These are phyloP conservation scores for Pogonophryne albipinna DNA, from an alignment of 2,797 vertebrate species.

Conservation along the genomic window DNA sequence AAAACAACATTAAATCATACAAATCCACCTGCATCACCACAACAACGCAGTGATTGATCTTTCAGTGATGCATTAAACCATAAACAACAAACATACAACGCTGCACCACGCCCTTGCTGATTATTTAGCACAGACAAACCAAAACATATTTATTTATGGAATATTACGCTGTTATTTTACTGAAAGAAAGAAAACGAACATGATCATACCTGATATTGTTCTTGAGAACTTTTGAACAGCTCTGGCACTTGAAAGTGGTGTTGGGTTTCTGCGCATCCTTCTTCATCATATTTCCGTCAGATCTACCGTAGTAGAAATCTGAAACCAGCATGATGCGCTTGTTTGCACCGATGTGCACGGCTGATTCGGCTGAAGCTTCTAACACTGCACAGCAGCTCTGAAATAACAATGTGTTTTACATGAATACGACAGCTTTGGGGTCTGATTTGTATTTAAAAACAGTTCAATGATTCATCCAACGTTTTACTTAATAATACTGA, in stretches of 20 bases:
- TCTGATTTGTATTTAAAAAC: too few relatives aligned
- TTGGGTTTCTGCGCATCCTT: constrained; percentile 89
- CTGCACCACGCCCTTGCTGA: background rate
- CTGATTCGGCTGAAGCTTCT: constrained; percentile 76
- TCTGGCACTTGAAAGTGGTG: constrained; percentile 96
- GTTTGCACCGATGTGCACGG: constrained; percentile 62
- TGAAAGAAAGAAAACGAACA: background rate
- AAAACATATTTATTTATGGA: background rate
- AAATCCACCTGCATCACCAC: background rate
- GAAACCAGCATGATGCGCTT: constrained; percentile 98
- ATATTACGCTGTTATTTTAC: background rate
- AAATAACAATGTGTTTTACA: constrained; percentile 44
- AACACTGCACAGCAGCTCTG: constrained; percentile 89
- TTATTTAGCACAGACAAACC: background rate
- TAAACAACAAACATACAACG: too few relatives aligned
- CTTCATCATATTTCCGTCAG: constrained; percentile 88
- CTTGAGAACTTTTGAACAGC: constrained; percentile 97
- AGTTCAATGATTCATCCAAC: too few relatives aligned
- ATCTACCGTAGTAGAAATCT: constrained; percentile 96
- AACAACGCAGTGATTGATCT: background rate
- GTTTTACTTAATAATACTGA: background rate
- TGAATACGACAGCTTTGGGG: background rate
- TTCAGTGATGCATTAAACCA: background rate
- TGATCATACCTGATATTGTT: constrained; percentile 94
- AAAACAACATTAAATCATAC: background rate